Conservation (phyloP, 2,797 vertebrate species). For the Lutjanus campechanus region DNA sequence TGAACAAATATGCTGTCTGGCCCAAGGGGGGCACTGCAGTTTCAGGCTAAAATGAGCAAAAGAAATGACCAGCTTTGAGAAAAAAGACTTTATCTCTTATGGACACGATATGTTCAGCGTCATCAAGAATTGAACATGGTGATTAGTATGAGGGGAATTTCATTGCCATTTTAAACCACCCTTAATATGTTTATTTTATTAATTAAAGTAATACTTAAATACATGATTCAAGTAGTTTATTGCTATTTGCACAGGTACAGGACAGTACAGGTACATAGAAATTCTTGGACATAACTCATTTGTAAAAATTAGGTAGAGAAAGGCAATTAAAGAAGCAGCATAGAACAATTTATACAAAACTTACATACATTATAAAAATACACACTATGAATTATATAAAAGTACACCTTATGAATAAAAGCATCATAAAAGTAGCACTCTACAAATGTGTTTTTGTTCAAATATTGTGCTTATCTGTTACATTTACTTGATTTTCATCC, state of each 20-base stretch:
- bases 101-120: background rate
- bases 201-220: background rate
- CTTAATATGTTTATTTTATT: background rate
- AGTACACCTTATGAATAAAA: too few relatives aligned
- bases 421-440: background rate
- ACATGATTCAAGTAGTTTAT: too few relatives aligned
- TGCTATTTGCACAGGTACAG: too few relatives aligned
- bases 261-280: too few relatives aligned
- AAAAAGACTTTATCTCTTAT: background rate
- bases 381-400: too few relatives aligned
- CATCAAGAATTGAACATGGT: background rate
- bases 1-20: slow-evolving; percentile 19
- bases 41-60: slow-evolving; percentile 22
- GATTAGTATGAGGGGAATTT: background rate
- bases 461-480: background rate
- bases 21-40: slow-evolving; percentile 50
- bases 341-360: too few relatives aligned
- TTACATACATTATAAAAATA: too few relatives aligned
- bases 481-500: slow-evolving; percentile 9
- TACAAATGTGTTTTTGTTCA: background rate
- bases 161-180: background rate
- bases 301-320: too few relatives aligned
- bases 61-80: background rate
- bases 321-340: too few relatives aligned
- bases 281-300: too few relatives aligned